Percentiles rank a stretch among this genome's conserved stretches.
These are phyloP conservation scores for Tachystola acroxantha DNA, from an alignment of 2,888 invertebrate genomes.

Conservation along the genomic window DNA sequence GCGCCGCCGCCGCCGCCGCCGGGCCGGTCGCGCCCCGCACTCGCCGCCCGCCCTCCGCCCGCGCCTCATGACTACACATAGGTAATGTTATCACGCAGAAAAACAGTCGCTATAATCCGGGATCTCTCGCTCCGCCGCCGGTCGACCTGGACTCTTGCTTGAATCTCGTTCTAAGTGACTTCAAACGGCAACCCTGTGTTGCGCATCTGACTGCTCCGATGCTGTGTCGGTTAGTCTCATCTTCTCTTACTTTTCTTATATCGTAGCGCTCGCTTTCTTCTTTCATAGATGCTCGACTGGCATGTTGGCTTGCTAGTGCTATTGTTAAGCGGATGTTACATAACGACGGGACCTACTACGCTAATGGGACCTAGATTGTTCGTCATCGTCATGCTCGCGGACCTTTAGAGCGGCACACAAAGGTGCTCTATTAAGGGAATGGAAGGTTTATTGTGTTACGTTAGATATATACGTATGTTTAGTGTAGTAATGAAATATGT, in stretches of 20 bases:
- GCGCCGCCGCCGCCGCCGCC: conserved; percentile 2
- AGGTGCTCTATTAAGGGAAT: no score
- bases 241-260: conserved; percentile 2
- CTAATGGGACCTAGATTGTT: no score
- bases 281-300: background rate
- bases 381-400: no score
- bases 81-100: conserved; percentile 44
- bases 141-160: conserved; percentile 24
- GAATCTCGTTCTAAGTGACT: conserved; percentile 12
- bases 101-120: conserved; percentile 39
- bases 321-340: conserved; percentile 25
- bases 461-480: no score
- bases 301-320: conserved; percentile 9
- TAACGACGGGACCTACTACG: conserved; percentile 22
- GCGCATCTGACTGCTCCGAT: conserved; percentile 71
- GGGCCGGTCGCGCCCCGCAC: conserved; percentile 2
- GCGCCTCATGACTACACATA: conserved; percentile 53
- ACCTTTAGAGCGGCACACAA: no score
- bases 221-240: conserved; percentile 64
- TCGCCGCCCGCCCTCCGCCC: conserved; percentile 32
- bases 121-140: conserved; percentile 30
- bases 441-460: no score
- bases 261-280: background rate
- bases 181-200: conserved; percentile 47
- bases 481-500: no score